A percentile compares a stretch with the other conserved stretches of the same genome.
These are phyloP conservation scores for Cosmia pyralina DNA, from an alignment of 2,888 invertebrate species.

Conservation along the genomic window DNA sequence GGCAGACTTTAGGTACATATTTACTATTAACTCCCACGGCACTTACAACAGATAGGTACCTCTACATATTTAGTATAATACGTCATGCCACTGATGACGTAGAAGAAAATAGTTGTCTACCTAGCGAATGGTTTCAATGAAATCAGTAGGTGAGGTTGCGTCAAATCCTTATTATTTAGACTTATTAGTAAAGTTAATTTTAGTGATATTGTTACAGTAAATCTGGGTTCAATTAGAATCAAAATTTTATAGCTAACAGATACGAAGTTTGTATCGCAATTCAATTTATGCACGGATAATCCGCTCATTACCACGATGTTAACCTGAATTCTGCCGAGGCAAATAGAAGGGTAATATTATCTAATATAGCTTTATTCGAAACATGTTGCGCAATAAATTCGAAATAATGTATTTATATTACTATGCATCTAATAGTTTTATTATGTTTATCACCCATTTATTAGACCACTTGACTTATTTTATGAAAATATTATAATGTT, in stretches of 20 bases:
- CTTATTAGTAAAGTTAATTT: constrained; percentile 13
- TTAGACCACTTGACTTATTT: constrained; percentile 21
- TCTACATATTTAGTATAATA: constrained; percentile 18
- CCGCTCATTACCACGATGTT: constrained; percentile 21
- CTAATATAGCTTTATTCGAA: background rate
- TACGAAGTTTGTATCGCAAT: constrained; percentile 11
- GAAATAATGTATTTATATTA: background rate
- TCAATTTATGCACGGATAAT: constrained; percentile 18
- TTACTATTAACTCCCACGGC: background rate
- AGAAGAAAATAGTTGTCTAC: constrained; percentile 19
- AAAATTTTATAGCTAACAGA: constrained; percentile 34
- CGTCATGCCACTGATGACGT: constrained; percentile 47
- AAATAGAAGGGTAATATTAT: background rate
- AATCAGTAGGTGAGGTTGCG: constrained; percentile 9
- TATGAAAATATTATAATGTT: background rate
- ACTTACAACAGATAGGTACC: background rate
- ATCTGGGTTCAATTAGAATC: constrained; percentile 41
- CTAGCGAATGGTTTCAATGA: constrained; percentile 43
- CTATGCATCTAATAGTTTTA: background rate
- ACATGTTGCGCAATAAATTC: constrained; percentile 9
- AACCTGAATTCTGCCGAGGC: constrained; percentile 13
- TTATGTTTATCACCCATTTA: constrained; percentile 12
- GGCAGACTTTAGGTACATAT: too few relatives aligned
- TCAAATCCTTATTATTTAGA: constrained; percentile 29
- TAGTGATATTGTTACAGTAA: constrained; percentile 23